Base-by-base conservation (phyloP, 1,140 invertebrate species). In the Trissolcus basalis region DNA sequence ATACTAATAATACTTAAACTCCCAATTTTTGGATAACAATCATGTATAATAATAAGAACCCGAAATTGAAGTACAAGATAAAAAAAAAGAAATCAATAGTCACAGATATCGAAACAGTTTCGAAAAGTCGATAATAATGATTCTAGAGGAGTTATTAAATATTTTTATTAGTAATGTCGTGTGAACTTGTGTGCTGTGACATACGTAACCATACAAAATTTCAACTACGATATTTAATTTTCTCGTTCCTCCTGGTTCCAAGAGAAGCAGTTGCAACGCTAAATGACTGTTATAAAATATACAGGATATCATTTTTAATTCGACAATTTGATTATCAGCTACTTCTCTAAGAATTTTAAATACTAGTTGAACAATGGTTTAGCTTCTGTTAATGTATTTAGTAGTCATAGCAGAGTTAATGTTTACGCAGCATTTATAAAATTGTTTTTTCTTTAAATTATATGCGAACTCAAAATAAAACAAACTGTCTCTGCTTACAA, bases 401-500 rank as follows among this genome's bases (percentile, higher is more conserved):
- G 50, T 61, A 74, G 63, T 12, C 36, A 16, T 50, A 74, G 39
- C 13, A 14, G 49, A 51, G 43, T 67, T 67, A 54, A 61, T 50
- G 48, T 61, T 56, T 55, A 67, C 50, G 58, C 61, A 67, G 71
- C 71, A 74, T 74, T 74, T 74, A 74, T 59, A 72, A 15, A 44
- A 0, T 50, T 65, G 39, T 72, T 67, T 58, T 60, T 33, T 54
- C 48, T 39, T n/a, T 39, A 11, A 39, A 11, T 11, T 39, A 39
- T 11, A 39, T 39, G 9, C n/a, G 36, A 11, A 10, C 5, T 35
- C 5, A 35, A 6, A 6, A 44, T 8, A 44, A 45, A 45, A 45
- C 13, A 4, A 27, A 27, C 19, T 27, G 19, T 27, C 6, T 27
- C 2, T 6, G 19, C 19, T 27, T 27, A 27, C 19, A 27, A 27